These are phyloP conservation scores for Thymelicus acteon DNA, from an alignment of 2,888 invertebrate species.

Conservation along the genomic window DNA sequence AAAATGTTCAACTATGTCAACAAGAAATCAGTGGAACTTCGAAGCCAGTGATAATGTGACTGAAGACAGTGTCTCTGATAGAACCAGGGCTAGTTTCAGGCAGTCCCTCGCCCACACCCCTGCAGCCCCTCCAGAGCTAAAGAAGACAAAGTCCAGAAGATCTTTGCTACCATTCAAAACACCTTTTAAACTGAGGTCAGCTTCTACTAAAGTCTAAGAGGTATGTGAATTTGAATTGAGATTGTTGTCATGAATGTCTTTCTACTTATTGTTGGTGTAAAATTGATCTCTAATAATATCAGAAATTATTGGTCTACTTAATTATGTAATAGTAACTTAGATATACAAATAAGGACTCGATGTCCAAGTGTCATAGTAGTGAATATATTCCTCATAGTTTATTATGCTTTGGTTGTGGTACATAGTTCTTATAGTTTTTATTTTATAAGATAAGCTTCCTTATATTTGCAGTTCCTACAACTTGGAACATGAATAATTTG, in stretches of 20 bases:
- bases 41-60: slow-evolving; percentile 59
- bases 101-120: slow-evolving; percentile 62
- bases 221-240: slow-evolving; percentile 16
- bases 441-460: slow-evolving; percentile 16
- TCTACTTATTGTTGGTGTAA: not conserved
- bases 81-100: slow-evolving; percentile 57
- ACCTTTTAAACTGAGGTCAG: slow-evolving; percentile 75
- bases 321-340: slow-evolving; percentile 4
- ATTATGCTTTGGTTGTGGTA: slow-evolving; percentile 47
- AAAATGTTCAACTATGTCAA: slow-evolving; percentile 60
- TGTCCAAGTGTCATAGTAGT: slow-evolving; percentile 35
- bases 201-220: slow-evolving; percentile 65
- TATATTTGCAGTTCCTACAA: slow-evolving; percentile 36
- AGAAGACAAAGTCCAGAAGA: slow-evolving; percentile 68
- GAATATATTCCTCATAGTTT: slow-evolving; percentile 21
- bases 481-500: slow-evolving; percentile 38
- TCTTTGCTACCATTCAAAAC: slow-evolving; percentile 79
- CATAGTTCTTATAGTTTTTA: slow-evolving; percentile 21
- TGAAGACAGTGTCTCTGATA: slow-evolving; percentile 57
- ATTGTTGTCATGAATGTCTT: not conserved
- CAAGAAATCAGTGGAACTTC: slow-evolving; percentile 64
- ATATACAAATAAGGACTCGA: not conserved
- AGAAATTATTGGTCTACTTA: slow-evolving; percentile 16
- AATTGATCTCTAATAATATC: slow-evolving; percentile 29
- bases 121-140: slow-evolving; percentile 60